Evolutionary conservation across 1,140 invertebrate species (phyloP).

Genomic region (Listronotus oregonensis): DNA sequence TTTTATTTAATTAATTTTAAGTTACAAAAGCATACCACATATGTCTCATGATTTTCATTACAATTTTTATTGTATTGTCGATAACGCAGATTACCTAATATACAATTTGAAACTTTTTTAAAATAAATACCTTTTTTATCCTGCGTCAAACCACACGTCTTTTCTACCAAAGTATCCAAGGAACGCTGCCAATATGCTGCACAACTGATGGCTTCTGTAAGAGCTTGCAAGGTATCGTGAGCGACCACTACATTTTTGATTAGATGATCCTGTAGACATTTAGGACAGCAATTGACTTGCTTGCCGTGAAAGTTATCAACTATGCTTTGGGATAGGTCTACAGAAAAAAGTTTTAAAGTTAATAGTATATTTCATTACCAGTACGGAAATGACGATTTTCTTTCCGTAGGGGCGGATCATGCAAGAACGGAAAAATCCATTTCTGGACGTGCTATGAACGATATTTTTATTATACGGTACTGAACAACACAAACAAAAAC

Average conservation of each 20-base stretch:
- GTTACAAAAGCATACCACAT: no score
- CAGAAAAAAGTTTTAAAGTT: not conserved
- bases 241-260: conserved; percentile 48
- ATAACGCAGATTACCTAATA: not conserved
- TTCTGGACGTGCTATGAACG: no score
- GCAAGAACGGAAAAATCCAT: no score
- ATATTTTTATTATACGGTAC: no score
- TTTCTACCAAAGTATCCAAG: conserved; percentile 45
- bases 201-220: conserved; percentile 47
- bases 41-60: not conserved
- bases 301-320: conserved; percentile 45
- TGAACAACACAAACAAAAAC: no score
- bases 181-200: conserved; percentile 47
- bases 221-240: conserved; percentile 43
- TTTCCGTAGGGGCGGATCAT: no score
- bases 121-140: not conserved
- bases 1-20: no score
- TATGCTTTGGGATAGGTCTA: conserved; percentile 43
- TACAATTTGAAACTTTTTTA: not conserved
- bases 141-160: conserved; percentile 29
- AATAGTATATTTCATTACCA: no score
- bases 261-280: conserved; percentile 47
- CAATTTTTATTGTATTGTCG: not conserved
- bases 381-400: no score
- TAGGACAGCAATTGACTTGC: conserved; percentile 45